These are phyloP conservation scores for Cavia aperea DNA, from an alignment of 2,113 vertebrate species.

Conservation along the genomic window DNA sequence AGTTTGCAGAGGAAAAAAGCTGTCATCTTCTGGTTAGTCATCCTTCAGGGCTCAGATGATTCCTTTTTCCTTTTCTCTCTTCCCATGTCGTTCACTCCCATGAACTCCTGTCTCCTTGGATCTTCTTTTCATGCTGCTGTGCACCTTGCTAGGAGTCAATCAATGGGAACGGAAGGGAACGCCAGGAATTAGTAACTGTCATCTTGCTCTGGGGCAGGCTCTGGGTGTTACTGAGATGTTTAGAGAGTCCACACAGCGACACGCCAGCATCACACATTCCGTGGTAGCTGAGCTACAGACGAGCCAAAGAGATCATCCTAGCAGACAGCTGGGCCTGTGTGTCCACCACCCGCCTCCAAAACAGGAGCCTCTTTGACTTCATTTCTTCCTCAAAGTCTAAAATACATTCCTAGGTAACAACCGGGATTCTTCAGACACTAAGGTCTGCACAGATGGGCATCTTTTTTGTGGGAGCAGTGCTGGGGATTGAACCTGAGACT, in stretches of 20 bases:
- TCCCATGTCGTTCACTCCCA: neutral
- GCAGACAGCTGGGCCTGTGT: neutral
- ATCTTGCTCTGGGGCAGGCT: neutral
- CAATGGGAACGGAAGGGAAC: neutral
- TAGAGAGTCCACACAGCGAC: neutral
- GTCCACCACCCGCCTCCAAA: neutral
- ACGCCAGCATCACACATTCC: rapidly evolving
- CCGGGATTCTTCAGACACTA: neutral
- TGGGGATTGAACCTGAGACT: neutral
- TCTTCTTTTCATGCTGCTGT: neutral
- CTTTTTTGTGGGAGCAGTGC: neutral
- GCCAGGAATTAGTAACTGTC: neutral
- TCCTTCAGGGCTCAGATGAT: neutral
- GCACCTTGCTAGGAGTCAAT: neutral
- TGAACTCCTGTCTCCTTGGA: neutral
- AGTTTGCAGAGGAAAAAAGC: constrained; percentile 48
- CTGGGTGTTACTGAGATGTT: neutral
- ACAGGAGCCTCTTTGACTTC: neutral
- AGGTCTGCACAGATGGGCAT: neutral
- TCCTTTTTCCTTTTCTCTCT: neutral
- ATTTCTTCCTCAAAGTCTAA: neutral
- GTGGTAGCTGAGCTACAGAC: neutral
- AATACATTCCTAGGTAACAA: neutral
- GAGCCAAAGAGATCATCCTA: neutral
- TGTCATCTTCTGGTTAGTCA: constrained; percentile 56